Percentiles rank a stretch among this genome's conserved stretches.
Evolutionary conservation across 1,140 invertebrate genomes (phyloP).

Genomic region (Saccostrea glomerata): DNA sequence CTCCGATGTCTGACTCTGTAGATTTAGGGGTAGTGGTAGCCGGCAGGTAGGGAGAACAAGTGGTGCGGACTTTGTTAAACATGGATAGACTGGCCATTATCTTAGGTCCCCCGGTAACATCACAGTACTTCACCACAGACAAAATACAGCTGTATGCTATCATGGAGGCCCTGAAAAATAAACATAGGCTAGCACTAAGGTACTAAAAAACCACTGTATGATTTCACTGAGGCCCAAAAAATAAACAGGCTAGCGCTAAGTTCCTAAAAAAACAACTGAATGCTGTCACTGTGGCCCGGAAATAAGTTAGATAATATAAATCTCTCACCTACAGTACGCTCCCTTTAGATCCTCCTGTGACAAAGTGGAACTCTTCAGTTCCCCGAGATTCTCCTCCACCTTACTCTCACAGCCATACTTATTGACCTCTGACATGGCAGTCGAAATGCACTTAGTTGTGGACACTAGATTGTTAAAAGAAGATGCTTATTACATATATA

Average conservation of each 20-base stretch:
- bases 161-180: conserved; percentile 2
- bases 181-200: not conserved
- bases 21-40: not conserved
- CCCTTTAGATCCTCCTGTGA: not conserved
- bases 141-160: not conserved
- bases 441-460: not conserved
- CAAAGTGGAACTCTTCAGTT: not conserved
- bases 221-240: not conserved
- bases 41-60: not conserved
- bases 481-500: not conserved
- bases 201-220: not conserved
- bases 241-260: not conserved
- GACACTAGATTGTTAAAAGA: not conserved
- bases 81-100: not conserved
- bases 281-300: not conserved
- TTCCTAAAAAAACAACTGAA: not conserved
- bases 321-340: not conserved
- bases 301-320: not conserved
- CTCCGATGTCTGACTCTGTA: not conserved
- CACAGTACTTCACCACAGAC: conserved; percentile 16
- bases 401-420: conserved; percentile 6
- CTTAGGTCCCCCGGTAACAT: not conserved
- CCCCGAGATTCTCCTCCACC: not conserved
- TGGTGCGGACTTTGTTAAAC: not conserved
- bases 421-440: not conserved